Conservation (phyloP, 2,888 invertebrate genomes). For the Pilophorus perplexus region DNA sequence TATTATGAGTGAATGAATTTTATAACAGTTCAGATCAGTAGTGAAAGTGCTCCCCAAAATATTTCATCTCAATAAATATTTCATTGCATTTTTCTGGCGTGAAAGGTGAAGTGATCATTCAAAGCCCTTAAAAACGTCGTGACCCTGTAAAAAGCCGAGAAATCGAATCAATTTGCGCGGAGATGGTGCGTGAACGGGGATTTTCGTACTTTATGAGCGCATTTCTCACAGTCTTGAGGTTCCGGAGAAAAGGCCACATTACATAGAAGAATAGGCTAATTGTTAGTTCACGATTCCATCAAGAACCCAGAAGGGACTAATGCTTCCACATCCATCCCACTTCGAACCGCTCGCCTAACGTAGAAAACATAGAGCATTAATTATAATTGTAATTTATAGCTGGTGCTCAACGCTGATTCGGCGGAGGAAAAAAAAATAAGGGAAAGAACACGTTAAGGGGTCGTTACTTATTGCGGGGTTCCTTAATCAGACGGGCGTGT, state of each 20-base stretch:
- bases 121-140: no score
- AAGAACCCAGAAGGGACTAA: slow-evolving; percentile 23
- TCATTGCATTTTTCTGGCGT: no score
- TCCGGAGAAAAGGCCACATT: slow-evolving; percentile 11
- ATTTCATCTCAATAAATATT: no score
- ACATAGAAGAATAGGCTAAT: slow-evolving; percentile 35
- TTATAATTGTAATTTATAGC: slow-evolving; percentile 41
- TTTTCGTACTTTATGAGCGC: slow-evolving; percentile 19
- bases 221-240: slow-evolving; percentile 2
- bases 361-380: slow-evolving; percentile 36
- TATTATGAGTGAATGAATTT: no score
- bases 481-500: slow-evolving; percentile 33
- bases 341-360: slow-evolving; percentile 36
- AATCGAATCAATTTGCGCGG: slow-evolving; percentile 8
- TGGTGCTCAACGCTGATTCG: slow-evolving; percentile 38
- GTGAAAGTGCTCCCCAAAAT: no score
- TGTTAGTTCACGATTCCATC: slow-evolving; percentile 42
- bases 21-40: no score
- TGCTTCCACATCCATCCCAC: slow-evolving; percentile 39
- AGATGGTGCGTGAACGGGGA: slow-evolving; percentile 2
- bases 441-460: background rate
- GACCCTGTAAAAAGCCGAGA: background rate
- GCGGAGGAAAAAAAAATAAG: slow-evolving; percentile 23
- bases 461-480: slow-evolving; percentile 31
- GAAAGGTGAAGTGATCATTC: no score